Evolutionary conservation across 2,888 invertebrate genomes (phyloP), one percentile per base, ranked within the genome.

Genomic region (Ypsolopha sequella): DNA sequence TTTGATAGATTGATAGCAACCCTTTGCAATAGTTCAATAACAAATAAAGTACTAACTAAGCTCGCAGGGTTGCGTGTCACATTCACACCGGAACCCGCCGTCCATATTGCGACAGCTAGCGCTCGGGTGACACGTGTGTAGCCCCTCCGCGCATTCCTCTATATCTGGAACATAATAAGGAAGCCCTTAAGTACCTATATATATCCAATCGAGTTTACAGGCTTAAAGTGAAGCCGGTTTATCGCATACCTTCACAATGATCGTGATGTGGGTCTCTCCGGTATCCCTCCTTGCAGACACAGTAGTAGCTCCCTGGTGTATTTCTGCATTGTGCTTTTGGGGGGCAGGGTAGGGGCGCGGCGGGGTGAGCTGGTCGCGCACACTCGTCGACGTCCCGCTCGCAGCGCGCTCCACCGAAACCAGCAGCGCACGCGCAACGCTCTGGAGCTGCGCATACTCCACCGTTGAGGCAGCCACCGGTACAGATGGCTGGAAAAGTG

Each of bases 331-430:
- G 87, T 50, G 95, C 93, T 60, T 92, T 90, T 59, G 89, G 88
- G 60, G 92, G 91, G 80, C 96, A 96, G 55, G 91, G 88, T 65
- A 92, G 90, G 51, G 90, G 84, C 56, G 90, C 90, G 58, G 90
- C 87, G 41, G 88, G 85, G 78, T 93, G 94, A 73, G 94, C 94
- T 75, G 68, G 90, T 43, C 88, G 80, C 74, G 89, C 86, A 81
- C 96, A 96, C 84, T 96, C 96, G 86, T 96, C 94, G 66, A 94
- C 88, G 84, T 96, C 96, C 57, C 92, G 89, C 80, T 95, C 94
- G 87, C 96, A 96, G 67, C 91, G 92, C 62, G 89, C 82, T 55
- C 96, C 96, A 50, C 90, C 91, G 87, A 94, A 96, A 10, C 96
- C 96, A 59, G 89, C 88, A 47, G 93, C 90, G 80, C 96, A 96